Percentiles rank a stretch among this genome's conserved stretches.
These are phyloP conservation scores for Heliconius himera DNA, from an alignment of 1,140 invertebrate genomes.

Conservation along the genomic window DNA sequence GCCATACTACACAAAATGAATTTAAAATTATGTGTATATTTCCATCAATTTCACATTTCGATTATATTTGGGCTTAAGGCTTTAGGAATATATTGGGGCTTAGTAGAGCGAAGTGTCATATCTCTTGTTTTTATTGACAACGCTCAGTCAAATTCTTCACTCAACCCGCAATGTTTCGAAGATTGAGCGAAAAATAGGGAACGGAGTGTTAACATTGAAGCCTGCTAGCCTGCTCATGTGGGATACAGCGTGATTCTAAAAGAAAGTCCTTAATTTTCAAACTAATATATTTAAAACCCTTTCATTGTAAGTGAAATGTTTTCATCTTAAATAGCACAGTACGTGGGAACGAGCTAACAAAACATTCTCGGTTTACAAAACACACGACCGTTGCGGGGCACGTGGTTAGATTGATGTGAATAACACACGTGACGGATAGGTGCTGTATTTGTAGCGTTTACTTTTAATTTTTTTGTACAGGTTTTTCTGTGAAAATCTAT, in stretches of 20 bases:
- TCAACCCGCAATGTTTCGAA: too few relatives aligned
- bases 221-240: too few relatives aligned
- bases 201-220: too few relatives aligned
- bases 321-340: neutral
- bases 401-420: neutral
- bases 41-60: too few relatives aligned
- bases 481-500: neutral
- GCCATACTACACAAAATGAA: too few relatives aligned
- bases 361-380: slow-evolving; percentile 8
- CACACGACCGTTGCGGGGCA: neutral
- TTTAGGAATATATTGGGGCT: too few relatives aligned
- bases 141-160: too few relatives aligned
- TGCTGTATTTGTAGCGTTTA: neutral
- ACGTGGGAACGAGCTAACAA: slow-evolving; percentile 2
- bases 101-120: too few relatives aligned
- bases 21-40: too few relatives aligned
- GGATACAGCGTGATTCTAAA: neutral
- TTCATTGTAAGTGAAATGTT: slow-evolving; percentile 8
- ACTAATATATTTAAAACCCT: neutral
- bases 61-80: too few relatives aligned
- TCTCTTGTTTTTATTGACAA: too few relatives aligned
- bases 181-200: too few relatives aligned
- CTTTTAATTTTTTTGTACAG: neutral
- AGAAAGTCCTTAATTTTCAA: neutral
- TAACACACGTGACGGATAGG: neutral